Evolutionary conservation across 2,113 vertebrate genomes (phyloP).

Genomic region (Acinonyx jubatus): DNA sequence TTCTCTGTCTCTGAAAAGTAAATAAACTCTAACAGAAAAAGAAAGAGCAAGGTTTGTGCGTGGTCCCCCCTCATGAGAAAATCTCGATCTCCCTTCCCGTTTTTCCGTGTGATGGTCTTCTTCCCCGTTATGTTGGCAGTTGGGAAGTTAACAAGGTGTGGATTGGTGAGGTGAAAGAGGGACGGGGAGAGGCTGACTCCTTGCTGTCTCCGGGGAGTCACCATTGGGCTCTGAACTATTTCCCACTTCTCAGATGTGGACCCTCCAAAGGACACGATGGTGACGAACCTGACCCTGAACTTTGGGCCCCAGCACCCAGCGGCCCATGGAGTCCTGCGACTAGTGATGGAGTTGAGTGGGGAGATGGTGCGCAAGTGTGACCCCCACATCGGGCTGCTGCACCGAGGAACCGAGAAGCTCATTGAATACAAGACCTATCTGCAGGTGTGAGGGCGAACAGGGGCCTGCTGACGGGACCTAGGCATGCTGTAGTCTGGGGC

Average conservation of each 20-base stretch:
- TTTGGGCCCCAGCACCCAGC: conserved; percentile 98
- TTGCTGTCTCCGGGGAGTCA: background rate
- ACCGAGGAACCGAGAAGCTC: conserved; percentile 96
- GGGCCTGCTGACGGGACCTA: background rate
- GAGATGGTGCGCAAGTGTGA: conserved; percentile 95
- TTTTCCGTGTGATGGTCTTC: background rate
- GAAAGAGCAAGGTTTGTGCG: background rate
- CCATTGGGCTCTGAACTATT: background rate
- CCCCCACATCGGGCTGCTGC: conserved; percentile 94
- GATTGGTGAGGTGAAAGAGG: background rate
- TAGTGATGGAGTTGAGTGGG: conserved; percentile 96
- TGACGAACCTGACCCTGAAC: conserved; percentile 94
- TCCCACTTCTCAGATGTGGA: conserved; percentile 88
- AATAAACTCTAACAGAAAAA: no score
- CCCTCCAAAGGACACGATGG: conserved; percentile 85
- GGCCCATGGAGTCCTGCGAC: conserved; percentile 94
- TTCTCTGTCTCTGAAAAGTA: no score
- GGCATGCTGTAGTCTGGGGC: background rate
- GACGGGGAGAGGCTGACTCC: background rate
- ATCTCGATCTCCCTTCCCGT: background rate
- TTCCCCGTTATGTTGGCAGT: background rate
- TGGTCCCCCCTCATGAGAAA: background rate
- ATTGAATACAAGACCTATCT: conserved; percentile 98
- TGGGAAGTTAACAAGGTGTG: background rate
- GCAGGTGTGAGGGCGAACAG: conserved; percentile 86